These are phyloP conservation scores for Ahaetulla prasina DNA, from an alignment of 2,113 vertebrate species.

Conservation along the genomic window DNA sequence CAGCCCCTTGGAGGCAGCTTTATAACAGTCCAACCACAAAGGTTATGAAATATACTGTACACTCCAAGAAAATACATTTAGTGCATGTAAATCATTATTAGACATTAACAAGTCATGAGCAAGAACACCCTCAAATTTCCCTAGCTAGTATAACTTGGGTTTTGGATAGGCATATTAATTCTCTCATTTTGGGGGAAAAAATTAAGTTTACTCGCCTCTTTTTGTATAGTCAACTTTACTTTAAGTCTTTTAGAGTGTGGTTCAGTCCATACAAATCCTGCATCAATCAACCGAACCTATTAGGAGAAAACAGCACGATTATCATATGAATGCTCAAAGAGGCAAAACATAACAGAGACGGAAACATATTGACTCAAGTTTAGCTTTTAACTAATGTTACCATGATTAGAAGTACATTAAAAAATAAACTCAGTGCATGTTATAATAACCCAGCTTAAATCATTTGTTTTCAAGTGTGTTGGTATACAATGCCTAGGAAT, in stretches of 20 bases:
- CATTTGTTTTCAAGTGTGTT: background rate
- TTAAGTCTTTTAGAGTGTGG: constrained; percentile 97
- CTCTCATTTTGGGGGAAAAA: background rate
- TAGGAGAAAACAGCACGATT: background rate
- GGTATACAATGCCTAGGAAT: background rate
- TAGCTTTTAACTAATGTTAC: background rate
- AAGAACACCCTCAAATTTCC: background rate
- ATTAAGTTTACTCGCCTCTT: constrained; percentile 79
- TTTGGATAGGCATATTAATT: background rate
- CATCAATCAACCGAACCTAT: constrained; percentile 92
- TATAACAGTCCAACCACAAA: background rate
- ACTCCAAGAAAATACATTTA: background rate
- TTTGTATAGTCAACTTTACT: constrained; percentile 93
- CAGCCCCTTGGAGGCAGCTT: background rate
- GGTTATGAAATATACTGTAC: background rate
- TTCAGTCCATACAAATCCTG: constrained; percentile 96
- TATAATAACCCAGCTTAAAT: background rate
- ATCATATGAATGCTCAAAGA: background rate
- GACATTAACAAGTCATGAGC: background rate
- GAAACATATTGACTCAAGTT: rapidly evolving
- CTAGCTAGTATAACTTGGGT: background rate
- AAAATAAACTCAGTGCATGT: background rate
- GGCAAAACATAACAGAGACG: background rate
- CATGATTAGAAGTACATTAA: background rate
- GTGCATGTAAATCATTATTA: background rate